These are phyloP conservation scores for Laupala kohalensis DNA, from an alignment of 1,140 invertebrate species.

Conservation along the genomic window DNA sequence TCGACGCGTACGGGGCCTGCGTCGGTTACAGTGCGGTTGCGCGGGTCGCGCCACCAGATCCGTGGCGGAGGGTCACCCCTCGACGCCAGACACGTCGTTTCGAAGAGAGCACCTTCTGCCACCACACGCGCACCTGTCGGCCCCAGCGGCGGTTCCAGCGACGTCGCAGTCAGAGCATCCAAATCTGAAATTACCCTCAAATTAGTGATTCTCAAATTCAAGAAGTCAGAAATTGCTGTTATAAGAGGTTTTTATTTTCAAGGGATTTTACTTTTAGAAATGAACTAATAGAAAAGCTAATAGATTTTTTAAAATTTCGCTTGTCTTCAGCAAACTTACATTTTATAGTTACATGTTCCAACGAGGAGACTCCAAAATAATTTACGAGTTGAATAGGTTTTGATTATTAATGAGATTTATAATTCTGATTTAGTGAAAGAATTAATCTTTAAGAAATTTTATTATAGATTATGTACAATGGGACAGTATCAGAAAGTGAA, in stretches of 20 bases:
- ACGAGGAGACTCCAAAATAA: background rate
- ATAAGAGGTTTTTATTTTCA: background rate
- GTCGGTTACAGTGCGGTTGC: conserved; percentile 42
- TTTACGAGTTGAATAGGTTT: too few species aligned
- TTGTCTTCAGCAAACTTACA: background rate
- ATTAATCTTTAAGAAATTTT: too few species aligned
- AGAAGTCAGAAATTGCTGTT: background rate
- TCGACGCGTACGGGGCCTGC: conserved; percentile 42
- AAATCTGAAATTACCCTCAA: conserved; percentile 35
- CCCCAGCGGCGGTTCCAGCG: conserved; percentile 18
- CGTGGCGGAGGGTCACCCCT: conserved; percentile 37
- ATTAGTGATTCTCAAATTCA: background rate
- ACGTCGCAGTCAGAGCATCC: conserved; percentile 33
- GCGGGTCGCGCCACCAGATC: conserved; percentile 49
- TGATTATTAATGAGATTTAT: too few species aligned
- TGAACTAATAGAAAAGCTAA: background rate
- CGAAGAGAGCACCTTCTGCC: conserved; percentile 26
- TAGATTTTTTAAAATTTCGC: background rate
- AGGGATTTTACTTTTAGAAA: background rate
- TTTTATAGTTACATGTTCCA: background rate
- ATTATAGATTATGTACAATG: too few species aligned
- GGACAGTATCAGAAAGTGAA: too few species aligned
- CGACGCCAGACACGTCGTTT: conserved; percentile 30
- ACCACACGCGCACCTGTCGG: conserved; percentile 26
- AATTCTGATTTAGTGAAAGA: too few species aligned